phyloP scores from a whole-genome alignment of 2,113 vertebrate species.

The Todiramphus saurophagus region DNA sequence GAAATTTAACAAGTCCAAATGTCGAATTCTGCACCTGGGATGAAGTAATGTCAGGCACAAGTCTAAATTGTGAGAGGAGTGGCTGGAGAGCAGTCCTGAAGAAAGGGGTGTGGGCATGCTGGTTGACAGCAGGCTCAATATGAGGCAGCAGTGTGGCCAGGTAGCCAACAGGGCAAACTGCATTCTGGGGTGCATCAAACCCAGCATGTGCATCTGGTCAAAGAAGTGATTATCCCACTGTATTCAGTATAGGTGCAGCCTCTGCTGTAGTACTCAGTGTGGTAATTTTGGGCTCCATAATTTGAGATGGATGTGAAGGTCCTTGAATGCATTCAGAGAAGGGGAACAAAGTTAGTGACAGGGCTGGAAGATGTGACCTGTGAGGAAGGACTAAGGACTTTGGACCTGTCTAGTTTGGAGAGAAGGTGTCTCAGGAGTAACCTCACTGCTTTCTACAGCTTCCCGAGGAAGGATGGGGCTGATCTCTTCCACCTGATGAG shows the following conservation, averaged over 20 bases:
- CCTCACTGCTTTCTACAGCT: not conserved
- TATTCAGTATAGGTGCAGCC: accelerated
- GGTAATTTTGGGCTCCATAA: not conserved
- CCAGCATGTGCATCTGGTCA: accelerated
- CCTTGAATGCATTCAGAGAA: not conserved
- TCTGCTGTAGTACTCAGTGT: not conserved
- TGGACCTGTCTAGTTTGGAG: not conserved
- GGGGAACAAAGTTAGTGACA: not conserved
- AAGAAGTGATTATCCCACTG: accelerated
- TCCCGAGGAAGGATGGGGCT: not conserved
- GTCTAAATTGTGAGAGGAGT: not conserved
- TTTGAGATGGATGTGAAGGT: not conserved
- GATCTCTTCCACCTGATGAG: not conserved
- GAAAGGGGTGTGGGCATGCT: not conserved
- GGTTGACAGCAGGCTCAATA: accelerated
- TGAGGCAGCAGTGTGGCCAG: not conserved
- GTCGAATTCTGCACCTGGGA: accelerated
- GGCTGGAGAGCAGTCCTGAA: not conserved
- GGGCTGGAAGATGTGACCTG: not conserved
- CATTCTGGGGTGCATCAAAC: not conserved
- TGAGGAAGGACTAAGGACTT: not conserved
- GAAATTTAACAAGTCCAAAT: not conserved
- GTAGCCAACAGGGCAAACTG: not conserved
- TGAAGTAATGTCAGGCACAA: not conserved
- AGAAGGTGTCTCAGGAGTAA: not conserved